Evolutionary conservation across 2,797 vertebrate species (phyloP).

Genomic region (Botia almorhae): DNA sequence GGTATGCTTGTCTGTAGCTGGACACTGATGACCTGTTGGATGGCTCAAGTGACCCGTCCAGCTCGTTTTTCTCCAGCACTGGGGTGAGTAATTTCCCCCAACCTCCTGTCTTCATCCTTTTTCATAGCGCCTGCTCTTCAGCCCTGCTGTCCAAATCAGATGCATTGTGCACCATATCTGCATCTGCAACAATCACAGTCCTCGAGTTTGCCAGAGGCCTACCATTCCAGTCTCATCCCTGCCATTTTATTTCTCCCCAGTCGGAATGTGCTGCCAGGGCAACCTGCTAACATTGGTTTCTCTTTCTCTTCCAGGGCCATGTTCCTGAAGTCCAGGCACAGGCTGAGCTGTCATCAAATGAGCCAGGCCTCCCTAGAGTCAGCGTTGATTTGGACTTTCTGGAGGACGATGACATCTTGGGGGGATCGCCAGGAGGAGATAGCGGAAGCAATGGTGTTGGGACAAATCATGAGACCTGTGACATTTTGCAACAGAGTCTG

Average conservation of each 20-base stretch:
- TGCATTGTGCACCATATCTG: conserved; percentile 51
- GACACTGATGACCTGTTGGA: conserved; percentile 98
- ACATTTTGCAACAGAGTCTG: conserved; percentile 96
- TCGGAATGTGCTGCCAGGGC: background rate
- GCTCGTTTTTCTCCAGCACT: conserved; percentile 91
- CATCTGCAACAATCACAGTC: conserved; percentile 29
- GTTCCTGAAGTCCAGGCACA: conserved; percentile 85
- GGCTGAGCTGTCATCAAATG: conserved; percentile 78
- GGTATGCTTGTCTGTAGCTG: conserved; percentile 86
- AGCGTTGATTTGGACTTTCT: conserved; percentile 97
- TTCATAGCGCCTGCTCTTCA: conserved; percentile 70
- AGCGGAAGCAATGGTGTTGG: conserved; percentile 79
- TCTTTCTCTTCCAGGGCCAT: conserved; percentile 79
- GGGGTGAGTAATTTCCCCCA: conserved; percentile 84
- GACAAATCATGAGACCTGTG: conserved; percentile 86
- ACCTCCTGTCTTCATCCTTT: conserved; percentile 68
- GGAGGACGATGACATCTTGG: conserved; percentile 96
- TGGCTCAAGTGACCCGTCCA: conserved; percentile 91
- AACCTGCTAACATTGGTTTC: conserved; percentile 22
- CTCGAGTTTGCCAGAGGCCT: conserved; percentile 9
- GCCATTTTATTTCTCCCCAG: conserved; percentile 25
- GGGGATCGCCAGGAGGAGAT: conserved; percentile 78
- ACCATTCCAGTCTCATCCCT: conserved; percentile 37
- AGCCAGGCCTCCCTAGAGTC: conserved; percentile 81
- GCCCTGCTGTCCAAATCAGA: conserved; percentile 69